A percentile compares a stretch with the other conserved stretches of the same genome.
phyloP scores from a whole-genome alignment of 2,888 invertebrate species.

The Trissolcus japonicus region DNA sequence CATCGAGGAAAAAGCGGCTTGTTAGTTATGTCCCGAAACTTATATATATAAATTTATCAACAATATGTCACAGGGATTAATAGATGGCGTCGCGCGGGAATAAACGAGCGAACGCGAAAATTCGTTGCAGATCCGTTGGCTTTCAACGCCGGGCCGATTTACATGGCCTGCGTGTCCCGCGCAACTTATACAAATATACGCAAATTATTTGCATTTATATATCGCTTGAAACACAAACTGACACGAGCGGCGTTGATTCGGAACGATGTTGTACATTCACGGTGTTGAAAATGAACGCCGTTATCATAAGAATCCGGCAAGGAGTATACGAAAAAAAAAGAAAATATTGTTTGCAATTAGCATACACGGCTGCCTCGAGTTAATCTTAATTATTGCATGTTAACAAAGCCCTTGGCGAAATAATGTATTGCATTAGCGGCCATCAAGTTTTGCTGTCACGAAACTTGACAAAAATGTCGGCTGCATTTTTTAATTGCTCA shows the following conservation, averaged over 20 bases:
- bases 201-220: conserved; percentile 43
- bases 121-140: conserved; percentile 12
- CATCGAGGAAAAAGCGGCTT: conserved; percentile 10
- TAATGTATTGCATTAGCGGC: conserved; percentile 29
- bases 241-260: conserved; percentile 35
- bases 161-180: conserved; percentile 1
- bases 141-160: conserved; percentile 20
- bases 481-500: conserved; percentile 17
- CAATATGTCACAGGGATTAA: conserved; percentile 25
- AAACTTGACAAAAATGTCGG: background rate
- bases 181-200: conserved; percentile 35
- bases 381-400: conserved; percentile 51
- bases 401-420: conserved; percentile 39
- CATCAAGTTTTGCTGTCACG: conserved; percentile 24
- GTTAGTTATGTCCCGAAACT: conserved; percentile 11
- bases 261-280: conserved; percentile 40
- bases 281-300: conserved; percentile 25
- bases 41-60: conserved; percentile 31
- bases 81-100: conserved; percentile 3
- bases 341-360: conserved; percentile 22
- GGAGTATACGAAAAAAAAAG: conserved; percentile 5
- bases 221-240: conserved; percentile 41
- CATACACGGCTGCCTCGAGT: conserved; percentile 38
- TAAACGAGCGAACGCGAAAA: background rate
- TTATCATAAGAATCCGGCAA: conserved; percentile 42